Conservation (phyloP, 2,888 invertebrate species). For the Linnaemya vulpina region DNA sequence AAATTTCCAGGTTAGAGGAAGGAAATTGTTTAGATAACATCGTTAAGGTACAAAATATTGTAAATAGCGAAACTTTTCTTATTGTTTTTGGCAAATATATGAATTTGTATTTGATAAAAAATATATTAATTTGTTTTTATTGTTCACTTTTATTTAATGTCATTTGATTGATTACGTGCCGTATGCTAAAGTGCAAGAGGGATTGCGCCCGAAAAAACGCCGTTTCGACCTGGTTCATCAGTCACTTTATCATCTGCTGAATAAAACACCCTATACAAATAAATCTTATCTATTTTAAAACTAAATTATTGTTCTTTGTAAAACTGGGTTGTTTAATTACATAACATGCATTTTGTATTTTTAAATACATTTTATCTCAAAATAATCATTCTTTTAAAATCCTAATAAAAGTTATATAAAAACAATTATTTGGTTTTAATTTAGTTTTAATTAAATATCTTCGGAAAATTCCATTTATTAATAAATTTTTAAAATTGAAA, state of each 20-base stretch:
- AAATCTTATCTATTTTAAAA: no score
- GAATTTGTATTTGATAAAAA: slow-evolving; percentile 54
- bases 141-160: no score
- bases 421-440: neutral
- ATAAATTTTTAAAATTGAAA: neutral
- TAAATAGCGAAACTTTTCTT: neutral
- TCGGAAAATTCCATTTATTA: neutral
- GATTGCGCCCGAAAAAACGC: no score
- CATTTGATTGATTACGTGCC: no score
- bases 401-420: neutral
- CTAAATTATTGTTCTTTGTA: no score
- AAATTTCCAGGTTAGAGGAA: slow-evolving; percentile 28
- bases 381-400: neutral
- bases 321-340: no score
- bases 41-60: slow-evolving; percentile 14
- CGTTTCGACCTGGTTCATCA: no score
- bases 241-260: no score
- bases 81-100: slow-evolving; percentile 49
- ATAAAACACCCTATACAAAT: no score
- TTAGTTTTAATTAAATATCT: slow-evolving; percentile 8
- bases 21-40: slow-evolving; percentile 60
- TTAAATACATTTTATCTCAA: neutral
- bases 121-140: slow-evolving; percentile 58
- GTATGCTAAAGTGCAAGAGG: no score
- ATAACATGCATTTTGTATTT: neutral